These are phyloP conservation scores for Xestia c-nigrum DNA, from an alignment of 2,888 invertebrate species.

Conservation along the genomic window DNA sequence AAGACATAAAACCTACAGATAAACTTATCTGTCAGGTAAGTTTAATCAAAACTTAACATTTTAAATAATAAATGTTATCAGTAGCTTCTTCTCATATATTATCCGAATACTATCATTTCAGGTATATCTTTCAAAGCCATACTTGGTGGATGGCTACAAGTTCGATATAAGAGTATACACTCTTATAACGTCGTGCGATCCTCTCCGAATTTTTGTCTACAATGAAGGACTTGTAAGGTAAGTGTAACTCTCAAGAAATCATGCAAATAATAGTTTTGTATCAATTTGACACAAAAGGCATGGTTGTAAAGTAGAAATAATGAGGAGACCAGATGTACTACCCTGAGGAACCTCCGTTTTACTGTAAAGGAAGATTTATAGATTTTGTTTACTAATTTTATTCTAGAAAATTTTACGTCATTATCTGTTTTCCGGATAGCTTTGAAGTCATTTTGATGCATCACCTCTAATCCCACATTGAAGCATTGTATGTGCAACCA, in stretches of 20 bases:
- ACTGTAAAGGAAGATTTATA: background rate
- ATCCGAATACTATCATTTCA: conserved; percentile 67
- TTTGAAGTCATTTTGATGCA: background rate
- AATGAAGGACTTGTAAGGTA: conserved; percentile 97
- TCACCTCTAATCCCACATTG: background rate
- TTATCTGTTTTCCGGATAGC: background rate
- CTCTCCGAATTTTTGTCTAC: conserved; percentile 96
- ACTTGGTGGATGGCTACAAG: conserved; percentile 97
- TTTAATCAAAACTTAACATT: background rate
- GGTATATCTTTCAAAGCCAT: conserved; percentile 92
- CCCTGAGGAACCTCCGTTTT: conserved; percentile 4
- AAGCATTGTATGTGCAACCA: background rate
- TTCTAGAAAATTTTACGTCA: background rate
- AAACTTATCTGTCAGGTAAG: conserved; percentile 96
- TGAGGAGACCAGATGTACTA: background rate
- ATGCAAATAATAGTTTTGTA: background rate
- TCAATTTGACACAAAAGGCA: background rate
- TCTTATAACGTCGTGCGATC: conserved; percentile 97
- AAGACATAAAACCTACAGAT: conserved; percentile 94
- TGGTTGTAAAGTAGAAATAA: background rate
- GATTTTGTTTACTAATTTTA: background rate
- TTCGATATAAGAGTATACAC: conserved; percentile 97
- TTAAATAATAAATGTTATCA: background rate
- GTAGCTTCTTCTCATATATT: background rate
- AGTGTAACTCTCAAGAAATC: background rate